Evolutionary conservation across 1,140 invertebrate genomes (phyloP).

Genomic region (Pseudomyrmex dendroicus): DNA sequence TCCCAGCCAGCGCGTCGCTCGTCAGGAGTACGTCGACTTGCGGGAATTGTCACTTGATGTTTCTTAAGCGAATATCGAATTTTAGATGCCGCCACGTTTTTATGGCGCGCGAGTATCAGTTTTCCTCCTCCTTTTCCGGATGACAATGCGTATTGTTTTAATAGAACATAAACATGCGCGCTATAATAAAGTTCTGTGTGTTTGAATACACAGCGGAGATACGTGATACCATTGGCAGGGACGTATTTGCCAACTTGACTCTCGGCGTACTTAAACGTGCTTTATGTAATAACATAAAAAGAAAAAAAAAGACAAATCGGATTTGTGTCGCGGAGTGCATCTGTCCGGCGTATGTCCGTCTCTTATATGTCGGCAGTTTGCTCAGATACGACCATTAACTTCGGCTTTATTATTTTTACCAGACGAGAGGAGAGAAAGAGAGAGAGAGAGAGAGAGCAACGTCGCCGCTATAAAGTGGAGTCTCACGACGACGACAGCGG

Average conservation of each 20-base stretch:
- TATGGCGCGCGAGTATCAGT: not conserved
- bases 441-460: not conserved
- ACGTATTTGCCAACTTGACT: not conserved
- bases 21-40: not conserved
- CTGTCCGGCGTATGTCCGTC: not conserved
- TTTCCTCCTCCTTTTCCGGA: not conserved
- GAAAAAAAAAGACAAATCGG: not conserved
- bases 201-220: not conserved
- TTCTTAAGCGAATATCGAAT: slow-evolving; percentile 16
- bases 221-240: not conserved
- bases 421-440: not conserved
- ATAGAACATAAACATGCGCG: not conserved
- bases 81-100: not conserved
- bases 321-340: not conserved
- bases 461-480: slow-evolving; percentile 24
- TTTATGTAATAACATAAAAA: not conserved
- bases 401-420: slow-evolving; percentile 44
- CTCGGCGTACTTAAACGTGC: not conserved
- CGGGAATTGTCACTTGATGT: not conserved
- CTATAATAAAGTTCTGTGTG: not conserved
- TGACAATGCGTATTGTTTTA: not conserved
- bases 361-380: slow-evolving; percentile 14
- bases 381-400: slow-evolving; percentile 17
- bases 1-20: not conserved
- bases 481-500: not conserved